These are phyloP conservation scores for Ctenosaura bakeri DNA, from an alignment of 2,797 vertebrate species.

Conservation along the genomic window DNA sequence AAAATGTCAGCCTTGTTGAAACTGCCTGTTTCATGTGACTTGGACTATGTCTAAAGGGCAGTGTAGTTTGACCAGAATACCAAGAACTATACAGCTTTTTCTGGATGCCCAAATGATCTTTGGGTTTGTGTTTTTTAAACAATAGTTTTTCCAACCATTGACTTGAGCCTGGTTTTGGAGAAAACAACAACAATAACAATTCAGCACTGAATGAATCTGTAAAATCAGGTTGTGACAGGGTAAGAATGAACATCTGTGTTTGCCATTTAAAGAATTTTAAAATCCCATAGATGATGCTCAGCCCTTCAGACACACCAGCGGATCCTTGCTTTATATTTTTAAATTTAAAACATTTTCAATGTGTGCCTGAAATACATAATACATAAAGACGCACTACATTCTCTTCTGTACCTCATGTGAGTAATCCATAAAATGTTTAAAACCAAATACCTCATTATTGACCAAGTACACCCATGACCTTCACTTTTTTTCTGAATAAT, in stretches of 20 bases:
- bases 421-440: background rate
- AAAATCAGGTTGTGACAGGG: background rate
- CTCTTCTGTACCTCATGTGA: background rate
- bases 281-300: background rate
- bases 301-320: too few species aligned
- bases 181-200: too few species aligned
- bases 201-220: background rate
- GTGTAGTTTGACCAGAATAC: background rate
- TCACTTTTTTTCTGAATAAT: background rate
- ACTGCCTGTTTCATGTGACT: too few species aligned
- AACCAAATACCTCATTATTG: background rate
- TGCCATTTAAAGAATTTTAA: background rate
- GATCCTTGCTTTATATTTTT: too few species aligned
- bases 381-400: background rate
- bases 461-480: background rate
- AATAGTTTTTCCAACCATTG: too few species aligned
- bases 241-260: background rate
- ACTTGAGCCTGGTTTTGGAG: too few species aligned
- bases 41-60: background rate
- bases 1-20: background rate
- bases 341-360: background rate
- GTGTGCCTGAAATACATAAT: background rate
- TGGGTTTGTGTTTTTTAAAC: background rate
- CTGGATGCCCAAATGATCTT: background rate
- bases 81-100: background rate